Conservation (phyloP, 2,797 vertebrate species). For the Holocentrus rufus region DNA sequence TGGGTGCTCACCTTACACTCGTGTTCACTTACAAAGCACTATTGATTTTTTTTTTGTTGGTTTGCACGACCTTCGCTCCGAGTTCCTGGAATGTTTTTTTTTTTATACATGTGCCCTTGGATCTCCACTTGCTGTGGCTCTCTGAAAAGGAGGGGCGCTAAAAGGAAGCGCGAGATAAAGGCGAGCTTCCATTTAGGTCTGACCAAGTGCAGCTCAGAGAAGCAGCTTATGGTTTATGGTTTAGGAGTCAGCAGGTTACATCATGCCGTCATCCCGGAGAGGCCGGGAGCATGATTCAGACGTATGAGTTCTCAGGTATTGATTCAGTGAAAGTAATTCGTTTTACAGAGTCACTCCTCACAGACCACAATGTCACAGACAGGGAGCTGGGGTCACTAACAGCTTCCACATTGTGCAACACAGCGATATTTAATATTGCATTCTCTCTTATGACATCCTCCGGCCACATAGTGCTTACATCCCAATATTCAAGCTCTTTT, state of each 20-base stretch:
- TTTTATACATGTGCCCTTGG: slow-evolving; percentile 25
- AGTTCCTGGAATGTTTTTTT: slow-evolving; percentile 35
- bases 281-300: slow-evolving; percentile 17
- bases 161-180: slow-evolving; percentile 3
- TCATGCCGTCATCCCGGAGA: slow-evolving; percentile 33
- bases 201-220: slow-evolving; percentile 29
- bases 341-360: slow-evolving; percentile 46
- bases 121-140: slow-evolving; percentile 11
- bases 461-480: slow-evolving; percentile 12
- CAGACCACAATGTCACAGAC: slow-evolving; percentile 29
- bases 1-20: slow-evolving; percentile 24
- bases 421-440: slow-evolving; percentile 30
- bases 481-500: slow-evolving; percentile 16
- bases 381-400: slow-evolving; percentile 14
- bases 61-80: slow-evolving; percentile 57
- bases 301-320: slow-evolving; percentile 41
- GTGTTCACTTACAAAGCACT: slow-evolving; percentile 40
- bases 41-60: slow-evolving; percentile 43
- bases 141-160: slow-evolving; percentile 11
- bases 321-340: slow-evolving; percentile 48
- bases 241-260: slow-evolving; percentile 41
- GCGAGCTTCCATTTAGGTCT: slow-evolving; percentile 22
- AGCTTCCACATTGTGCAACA: slow-evolving; percentile 10
- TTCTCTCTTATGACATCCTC: slow-evolving; percentile 36
- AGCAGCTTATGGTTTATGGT: slow-evolving; percentile 16